Conservation (phyloP, 2,797 vertebrate genomes). For the Alosa sapidissima region DNA sequence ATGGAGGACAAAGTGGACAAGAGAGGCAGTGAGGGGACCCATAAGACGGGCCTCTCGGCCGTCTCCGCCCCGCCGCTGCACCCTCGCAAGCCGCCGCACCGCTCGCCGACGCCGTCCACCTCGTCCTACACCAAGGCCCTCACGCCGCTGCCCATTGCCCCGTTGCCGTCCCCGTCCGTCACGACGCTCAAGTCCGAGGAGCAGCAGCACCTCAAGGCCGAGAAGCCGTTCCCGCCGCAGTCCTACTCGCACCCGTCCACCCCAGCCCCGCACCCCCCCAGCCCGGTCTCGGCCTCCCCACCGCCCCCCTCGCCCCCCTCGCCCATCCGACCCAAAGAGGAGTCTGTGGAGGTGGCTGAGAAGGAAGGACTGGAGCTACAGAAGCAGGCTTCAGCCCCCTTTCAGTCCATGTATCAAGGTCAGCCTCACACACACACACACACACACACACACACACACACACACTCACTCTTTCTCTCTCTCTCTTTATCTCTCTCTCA, state of each 20-base stretch:
- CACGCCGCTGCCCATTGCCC: constrained; percentile 77
- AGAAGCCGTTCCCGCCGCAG: constrained; percentile 70
- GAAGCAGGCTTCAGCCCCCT: constrained; percentile 75
- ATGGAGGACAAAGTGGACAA: constrained; percentile 87
- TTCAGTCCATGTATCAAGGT: constrained; percentile 86
- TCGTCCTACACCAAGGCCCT: constrained; percentile 79
- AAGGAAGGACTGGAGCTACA: constrained; percentile 80
- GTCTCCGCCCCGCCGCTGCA: constrained; percentile 72
- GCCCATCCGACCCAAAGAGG: constrained; percentile 82
- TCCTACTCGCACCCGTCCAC: constrained; percentile 78
- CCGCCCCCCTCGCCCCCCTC: constrained; percentile 70
- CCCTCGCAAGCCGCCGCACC: constrained; percentile 78
- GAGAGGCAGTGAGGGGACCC: constrained; percentile 68
- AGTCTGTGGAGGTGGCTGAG: constrained; percentile 76
- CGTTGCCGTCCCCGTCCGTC: constrained; percentile 74
- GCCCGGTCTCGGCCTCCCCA: constrained; percentile 75
- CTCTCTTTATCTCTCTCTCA: too few relatives aligned
- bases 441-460: background rate
- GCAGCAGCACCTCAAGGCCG: constrained; percentile 81
- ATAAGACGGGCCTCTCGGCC: constrained; percentile 76
- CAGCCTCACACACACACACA: constrained; percentile 46
- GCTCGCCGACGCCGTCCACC: constrained; percentile 76
- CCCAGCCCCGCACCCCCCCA: constrained; percentile 80
- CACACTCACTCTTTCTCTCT: background rate
- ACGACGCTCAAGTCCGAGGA: constrained; percentile 87